phyloP scores from a whole-genome alignment of 2,888 invertebrate genomes.

The Ptycholaimellus sp. region DNA sequence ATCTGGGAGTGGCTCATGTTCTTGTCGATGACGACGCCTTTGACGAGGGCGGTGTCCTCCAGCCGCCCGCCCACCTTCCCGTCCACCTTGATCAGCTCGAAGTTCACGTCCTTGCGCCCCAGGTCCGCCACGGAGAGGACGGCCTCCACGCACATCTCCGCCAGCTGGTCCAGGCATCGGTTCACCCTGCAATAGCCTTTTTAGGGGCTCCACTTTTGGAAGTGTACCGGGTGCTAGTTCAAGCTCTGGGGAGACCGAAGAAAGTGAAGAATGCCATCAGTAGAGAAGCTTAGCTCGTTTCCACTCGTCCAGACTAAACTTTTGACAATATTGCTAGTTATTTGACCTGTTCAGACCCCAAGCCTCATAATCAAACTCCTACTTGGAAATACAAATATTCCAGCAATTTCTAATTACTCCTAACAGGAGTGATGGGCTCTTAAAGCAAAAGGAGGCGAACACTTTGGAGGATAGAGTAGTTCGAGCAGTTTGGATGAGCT shows the following conservation, averaged over 20 bases:
- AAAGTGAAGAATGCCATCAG: too few species aligned
- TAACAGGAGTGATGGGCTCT: neutral
- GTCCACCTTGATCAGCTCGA: conserved; percentile 92
- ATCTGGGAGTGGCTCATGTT: conserved; percentile 88
- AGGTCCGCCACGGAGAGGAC: conserved; percentile 84
- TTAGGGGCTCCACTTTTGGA: neutral
- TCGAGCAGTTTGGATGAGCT: conserved; percentile 77
- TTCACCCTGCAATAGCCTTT: conserved; percentile 43
- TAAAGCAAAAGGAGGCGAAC: conserved; percentile 26
- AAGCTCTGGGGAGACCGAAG: neutral
- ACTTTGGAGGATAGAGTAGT: conserved; percentile 95
- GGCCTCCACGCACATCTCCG: conserved; percentile 91
- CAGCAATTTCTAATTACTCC: too few species aligned
- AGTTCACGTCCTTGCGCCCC: conserved; percentile 79
- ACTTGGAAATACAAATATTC: too few species aligned
- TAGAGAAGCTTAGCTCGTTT: neutral
- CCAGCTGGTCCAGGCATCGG: conserved; percentile 85
- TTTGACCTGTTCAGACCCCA: too few species aligned
- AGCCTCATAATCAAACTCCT: too few species aligned
- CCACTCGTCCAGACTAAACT: conserved; percentile 3
- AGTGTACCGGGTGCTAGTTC: neutral
- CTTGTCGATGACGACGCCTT: conserved; percentile 90
- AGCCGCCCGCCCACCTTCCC: conserved; percentile 86
- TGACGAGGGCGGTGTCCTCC: conserved; percentile 84
- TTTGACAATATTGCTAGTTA: too few species aligned